Evolutionary conservation across 2,888 invertebrate species (phyloP), one percentile per base, ranked within the genome.

Genomic region (Alsophila aescularia): DNA sequence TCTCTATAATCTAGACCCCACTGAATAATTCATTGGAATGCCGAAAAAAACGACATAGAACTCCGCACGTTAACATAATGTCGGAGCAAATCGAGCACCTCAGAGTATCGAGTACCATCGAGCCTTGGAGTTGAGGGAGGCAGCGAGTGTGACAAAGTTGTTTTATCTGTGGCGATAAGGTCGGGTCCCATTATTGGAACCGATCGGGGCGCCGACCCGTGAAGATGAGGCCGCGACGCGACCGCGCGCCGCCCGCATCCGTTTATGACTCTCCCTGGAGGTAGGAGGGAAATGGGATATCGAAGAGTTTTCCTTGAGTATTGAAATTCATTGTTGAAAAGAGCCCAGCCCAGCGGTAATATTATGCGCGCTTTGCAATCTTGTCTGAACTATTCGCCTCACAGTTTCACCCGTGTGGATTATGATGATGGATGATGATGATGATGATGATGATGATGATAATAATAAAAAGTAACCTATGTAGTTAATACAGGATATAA

Each of bases 141-240:
- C 76, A 73, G 75, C 69, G 71, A 71, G 75, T 69, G 75, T 82
- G 82, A 87, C 87, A 83, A 87, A 86, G 86, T 86, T 84, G 83
- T 83, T 85, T 86, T 87, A 88, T 87, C 88, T 80, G 80, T 58
- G 69, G 66, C 74, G 83, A 83, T 83, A 83, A 83, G 77, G 69
- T 65, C 68, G 72, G 67, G 67, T 69, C 59, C 66, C 57, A 73
- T 79, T 77, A 73, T 72, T 52, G 34, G 63, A 69, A 63, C 60
- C 64, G 66, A 72, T 74, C 62, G 59, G 52, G 42, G 44, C 63
- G 61, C 12, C 43, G 50, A 50, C 14, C 45, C 55, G 55, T 50
- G 55, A 44, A 67, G 64, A 60, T 58, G 73, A 66, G 68, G 73
- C 83, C 83, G 77, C 80, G 82, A 83, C 77, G 79, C 75, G 69